Percentiles rank a stretch among this genome's conserved stretches.
Evolutionary conservation across 2,113 vertebrate genomes (phyloP).

Genomic region (Cebus imitator): DNA sequence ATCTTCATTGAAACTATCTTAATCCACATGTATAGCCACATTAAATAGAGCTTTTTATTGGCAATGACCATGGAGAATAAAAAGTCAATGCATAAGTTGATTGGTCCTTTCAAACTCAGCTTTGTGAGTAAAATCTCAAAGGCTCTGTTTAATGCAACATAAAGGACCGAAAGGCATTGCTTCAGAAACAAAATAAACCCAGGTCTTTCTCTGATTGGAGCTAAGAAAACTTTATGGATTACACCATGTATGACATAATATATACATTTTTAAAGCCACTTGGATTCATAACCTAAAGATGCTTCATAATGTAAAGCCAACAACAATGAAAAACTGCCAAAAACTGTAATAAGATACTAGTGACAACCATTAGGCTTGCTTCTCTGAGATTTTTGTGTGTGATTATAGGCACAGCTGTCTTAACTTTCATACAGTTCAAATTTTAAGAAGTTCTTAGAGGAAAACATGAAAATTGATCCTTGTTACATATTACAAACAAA

Average conservation of each 20-base stretch:
- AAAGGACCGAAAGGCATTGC: not conserved
- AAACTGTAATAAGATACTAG: not conserved
- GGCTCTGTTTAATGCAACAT: not conserved
- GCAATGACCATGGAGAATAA: not conserved
- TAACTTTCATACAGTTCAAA: not conserved
- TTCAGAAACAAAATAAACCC: not conserved
- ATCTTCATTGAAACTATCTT: not conserved
- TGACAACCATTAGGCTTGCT: not conserved
- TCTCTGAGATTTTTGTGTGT: not conserved
- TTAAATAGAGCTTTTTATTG: not conserved
- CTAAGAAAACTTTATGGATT: not conserved
- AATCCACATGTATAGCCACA: not conserved
- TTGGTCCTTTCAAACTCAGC: not conserved
- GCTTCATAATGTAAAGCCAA: not conserved
- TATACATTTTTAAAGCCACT: not conserved
- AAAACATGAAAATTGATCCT: not conserved
- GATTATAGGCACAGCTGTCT: not conserved
- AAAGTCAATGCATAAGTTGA: not conserved
- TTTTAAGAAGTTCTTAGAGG: not conserved
- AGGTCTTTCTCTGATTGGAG: not conserved
- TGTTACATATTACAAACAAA: slow-evolving; percentile 23
- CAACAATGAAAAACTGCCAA: not conserved
- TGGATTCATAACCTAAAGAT: not conserved
- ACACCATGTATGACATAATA: not conserved
- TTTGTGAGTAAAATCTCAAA: not conserved